Percentiles rank a stretch among this genome's conserved stretches.
Evolutionary conservation across 1,140 invertebrate species (phyloP).

Genomic region (Drosophila santomea): DNA sequence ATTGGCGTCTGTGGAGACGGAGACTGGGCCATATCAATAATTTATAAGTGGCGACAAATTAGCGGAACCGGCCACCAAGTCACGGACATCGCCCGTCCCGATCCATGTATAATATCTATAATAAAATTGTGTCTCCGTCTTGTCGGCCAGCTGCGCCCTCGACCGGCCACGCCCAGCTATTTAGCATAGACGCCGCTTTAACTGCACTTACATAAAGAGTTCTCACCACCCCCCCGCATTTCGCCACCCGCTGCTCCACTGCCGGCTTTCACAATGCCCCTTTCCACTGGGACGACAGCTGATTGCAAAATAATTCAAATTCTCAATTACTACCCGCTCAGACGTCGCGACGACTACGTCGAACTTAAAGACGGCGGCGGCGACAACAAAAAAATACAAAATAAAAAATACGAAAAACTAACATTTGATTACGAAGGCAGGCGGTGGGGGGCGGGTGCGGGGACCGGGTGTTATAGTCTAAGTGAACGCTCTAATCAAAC

Average conservation of each 20-base stretch:
- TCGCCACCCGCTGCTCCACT: background rate
- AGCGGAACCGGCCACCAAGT: constrained; percentile 75
- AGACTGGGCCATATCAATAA: constrained; percentile 66
- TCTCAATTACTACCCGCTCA: constrained; percentile 69
- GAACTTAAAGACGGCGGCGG: constrained; percentile 28
- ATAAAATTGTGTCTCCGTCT: constrained; percentile 34
- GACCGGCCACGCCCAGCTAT: constrained; percentile 51
- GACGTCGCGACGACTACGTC: constrained; percentile 67
- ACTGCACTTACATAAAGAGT: constrained; percentile 68
- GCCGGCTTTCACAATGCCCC: constrained; percentile 22
- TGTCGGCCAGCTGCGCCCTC: constrained; percentile 32
- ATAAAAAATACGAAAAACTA: constrained; percentile 42
- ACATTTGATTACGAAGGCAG: constrained; percentile 61
- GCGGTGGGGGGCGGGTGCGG: constrained; percentile 10
- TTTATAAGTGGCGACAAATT: constrained; percentile 79
- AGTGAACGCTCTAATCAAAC: constrained; percentile 22
- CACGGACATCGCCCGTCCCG: constrained; percentile 57
- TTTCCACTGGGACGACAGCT: constrained; percentile 38
- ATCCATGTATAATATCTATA: constrained; percentile 24
- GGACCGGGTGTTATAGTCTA: constrained; percentile 10
- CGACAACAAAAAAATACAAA: constrained; percentile 13
- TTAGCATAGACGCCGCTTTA: constrained; percentile 73
- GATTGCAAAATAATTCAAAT: constrained; percentile 81
- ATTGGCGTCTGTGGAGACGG: constrained; percentile 43
- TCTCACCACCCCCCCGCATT: constrained; percentile 4